These are phyloP conservation scores for Etheostoma perlongum DNA, from an alignment of 2,797 vertebrate genomes.

Conservation along the genomic window DNA sequence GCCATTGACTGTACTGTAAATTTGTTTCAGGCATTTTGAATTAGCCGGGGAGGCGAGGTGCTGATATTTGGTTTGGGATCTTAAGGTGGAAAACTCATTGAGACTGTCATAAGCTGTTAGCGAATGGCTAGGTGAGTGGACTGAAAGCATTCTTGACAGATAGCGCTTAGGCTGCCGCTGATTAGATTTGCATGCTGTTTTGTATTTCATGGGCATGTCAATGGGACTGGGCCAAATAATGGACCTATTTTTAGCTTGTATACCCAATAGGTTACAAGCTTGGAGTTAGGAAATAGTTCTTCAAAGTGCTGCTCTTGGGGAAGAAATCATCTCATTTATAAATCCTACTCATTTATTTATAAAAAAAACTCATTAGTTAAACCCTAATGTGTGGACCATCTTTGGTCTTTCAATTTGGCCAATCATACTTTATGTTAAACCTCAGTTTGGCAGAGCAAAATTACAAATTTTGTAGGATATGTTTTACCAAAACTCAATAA, in stretches of 20 bases:
- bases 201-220: slow-evolving; percentile 33
- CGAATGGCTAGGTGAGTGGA: slow-evolving; percentile 36
- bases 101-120: slow-evolving; percentile 68
- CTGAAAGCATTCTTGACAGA: slow-evolving; percentile 65
- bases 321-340: not conserved
- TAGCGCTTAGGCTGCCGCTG: slow-evolving; percentile 37
- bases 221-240: not conserved
- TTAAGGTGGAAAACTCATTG: slow-evolving; percentile 70
- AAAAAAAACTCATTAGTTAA: not conserved
- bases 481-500: not conserved
- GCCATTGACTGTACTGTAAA: slow-evolving; percentile 51
- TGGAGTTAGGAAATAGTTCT: not conserved
- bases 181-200: slow-evolving; percentile 47
- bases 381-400: not conserved
- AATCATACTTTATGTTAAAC: not conserved
- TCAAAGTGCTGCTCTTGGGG: not conserved
- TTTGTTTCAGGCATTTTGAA: slow-evolving; percentile 69
- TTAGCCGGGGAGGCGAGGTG: slow-evolving; percentile 42
- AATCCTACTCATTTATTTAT: too few species aligned
- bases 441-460: not conserved
- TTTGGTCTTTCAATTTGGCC: not conserved
- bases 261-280: not conserved
- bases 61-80: slow-evolving; percentile 68
- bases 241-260: slow-evolving; percentile 29
- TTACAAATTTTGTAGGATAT: not conserved